These are phyloP conservation scores for Hirtodrosophila alboralis DNA, from an alignment of 2,888 invertebrate species.

Conservation along the genomic window DNA sequence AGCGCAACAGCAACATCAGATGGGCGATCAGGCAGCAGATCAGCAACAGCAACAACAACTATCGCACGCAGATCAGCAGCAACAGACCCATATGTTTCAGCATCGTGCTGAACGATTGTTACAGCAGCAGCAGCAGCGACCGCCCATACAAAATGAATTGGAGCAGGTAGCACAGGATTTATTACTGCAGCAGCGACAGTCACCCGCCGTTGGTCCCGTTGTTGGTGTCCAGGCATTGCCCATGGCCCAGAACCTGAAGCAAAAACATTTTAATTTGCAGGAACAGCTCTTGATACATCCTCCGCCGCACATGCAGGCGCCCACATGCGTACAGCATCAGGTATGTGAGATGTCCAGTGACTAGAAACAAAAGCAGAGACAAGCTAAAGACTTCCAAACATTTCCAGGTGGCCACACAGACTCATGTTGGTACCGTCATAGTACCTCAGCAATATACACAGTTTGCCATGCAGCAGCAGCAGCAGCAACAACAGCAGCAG, in stretches of 20 bases:
- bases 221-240: conserved; percentile 67
- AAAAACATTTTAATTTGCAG: conserved; percentile 75
- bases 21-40: conserved; percentile 46
- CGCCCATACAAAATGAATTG: conserved; percentile 74
- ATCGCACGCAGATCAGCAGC: conserved; percentile 66
- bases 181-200: conserved; percentile 81
- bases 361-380: not conserved
- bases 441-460: conserved; percentile 75
- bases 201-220: conserved; percentile 60
- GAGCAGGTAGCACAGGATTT: conserved; percentile 83
- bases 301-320: conserved; percentile 81
- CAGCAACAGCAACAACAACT: conserved; percentile 67
- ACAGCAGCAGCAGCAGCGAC: conserved; percentile 73
- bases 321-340: conserved; percentile 76
- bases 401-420: conserved; percentile 87
- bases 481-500: conserved; percentile 43
- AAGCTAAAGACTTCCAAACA: not conserved
- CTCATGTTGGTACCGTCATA: conserved; percentile 84
- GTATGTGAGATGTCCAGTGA: conserved; percentile 50
- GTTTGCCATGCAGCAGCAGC: conserved; percentile 63
- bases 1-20: conserved; percentile 40
- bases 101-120: conserved; percentile 75
- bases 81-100: conserved; percentile 75
- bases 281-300: conserved; percentile 76
- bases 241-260: conserved; percentile 68